Evolutionary conservation across 1,140 invertebrate species (phyloP).

Genomic region (Telenomus remus): DNA sequence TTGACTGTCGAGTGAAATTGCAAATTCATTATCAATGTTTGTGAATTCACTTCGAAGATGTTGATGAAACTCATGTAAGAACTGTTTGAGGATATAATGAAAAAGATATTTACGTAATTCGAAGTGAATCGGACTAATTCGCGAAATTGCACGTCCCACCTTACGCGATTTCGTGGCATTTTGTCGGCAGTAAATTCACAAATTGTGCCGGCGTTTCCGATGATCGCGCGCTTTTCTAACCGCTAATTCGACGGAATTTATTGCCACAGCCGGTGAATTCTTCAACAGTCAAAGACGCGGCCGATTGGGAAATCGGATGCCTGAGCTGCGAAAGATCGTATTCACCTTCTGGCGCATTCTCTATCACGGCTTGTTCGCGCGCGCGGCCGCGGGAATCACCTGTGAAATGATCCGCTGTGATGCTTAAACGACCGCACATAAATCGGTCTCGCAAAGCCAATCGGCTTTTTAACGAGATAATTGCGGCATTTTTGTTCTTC

Average conservation of each 20-base stretch:
- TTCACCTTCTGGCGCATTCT: constrained; percentile 56
- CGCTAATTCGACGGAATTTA: constrained; percentile 40
- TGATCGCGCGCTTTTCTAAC: constrained; percentile 2
- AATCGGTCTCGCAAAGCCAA: constrained; percentile 53
- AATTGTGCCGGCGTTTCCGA: constrained; percentile 22
- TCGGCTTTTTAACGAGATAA: constrained; percentile 54
- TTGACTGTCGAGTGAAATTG: too few relatives aligned
- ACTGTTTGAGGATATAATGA: too few relatives aligned
- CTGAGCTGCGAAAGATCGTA: constrained; percentile 51
- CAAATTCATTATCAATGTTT: too few relatives aligned
- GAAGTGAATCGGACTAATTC: too few relatives aligned
- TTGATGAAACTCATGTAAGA: too few relatives aligned
- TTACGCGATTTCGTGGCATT: constrained; percentile 15
- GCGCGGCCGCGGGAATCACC: constrained; percentile 40
- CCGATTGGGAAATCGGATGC: constrained; percentile 51
- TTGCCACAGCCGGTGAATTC: constrained; percentile 25
- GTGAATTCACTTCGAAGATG: too few relatives aligned
- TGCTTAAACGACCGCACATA: constrained; percentile 47
- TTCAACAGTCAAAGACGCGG: constrained; percentile 16
- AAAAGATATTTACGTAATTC: too few relatives aligned
- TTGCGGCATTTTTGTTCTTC: constrained; percentile 29
- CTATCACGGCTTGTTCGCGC: constrained; percentile 41
- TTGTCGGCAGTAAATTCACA: constrained; percentile 28
- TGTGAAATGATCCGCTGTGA: constrained; percentile 53
- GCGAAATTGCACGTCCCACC: too few relatives aligned